Conservation (phyloP, 2,113 vertebrate species). For the Paralichthys olivaceus region DNA sequence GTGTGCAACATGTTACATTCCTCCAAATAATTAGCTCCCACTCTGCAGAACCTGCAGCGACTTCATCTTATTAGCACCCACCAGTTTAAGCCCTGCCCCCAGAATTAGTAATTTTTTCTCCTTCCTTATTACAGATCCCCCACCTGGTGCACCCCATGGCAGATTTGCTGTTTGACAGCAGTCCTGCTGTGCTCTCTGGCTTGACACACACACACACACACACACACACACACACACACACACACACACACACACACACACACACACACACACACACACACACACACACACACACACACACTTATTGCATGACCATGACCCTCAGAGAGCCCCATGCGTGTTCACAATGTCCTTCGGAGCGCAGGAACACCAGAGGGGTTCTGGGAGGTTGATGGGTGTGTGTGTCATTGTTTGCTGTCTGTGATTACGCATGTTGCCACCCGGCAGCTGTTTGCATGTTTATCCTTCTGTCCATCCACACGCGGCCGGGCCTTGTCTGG, state of each 20-base stretch:
- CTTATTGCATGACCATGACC: constrained; percentile 66
- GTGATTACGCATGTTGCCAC: constrained; percentile 70
- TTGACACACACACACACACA: constrained; percentile 43
- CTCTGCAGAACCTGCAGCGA: constrained; percentile 45
- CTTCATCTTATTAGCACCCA: constrained; percentile 41
- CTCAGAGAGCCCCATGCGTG: constrained; percentile 49
- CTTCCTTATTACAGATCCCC: constrained; percentile 56
- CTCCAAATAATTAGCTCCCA: constrained; percentile 11
- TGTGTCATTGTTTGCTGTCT: constrained; percentile 74
- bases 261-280: constrained; percentile 33
- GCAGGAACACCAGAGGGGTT: constrained; percentile 57
- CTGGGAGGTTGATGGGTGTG: constrained; percentile 54
- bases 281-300: constrained; percentile 38
- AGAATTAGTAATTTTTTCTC: constrained; percentile 47
- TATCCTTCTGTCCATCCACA: constrained; percentile 54
- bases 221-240: constrained; percentile 40
- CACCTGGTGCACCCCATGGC: constrained; percentile 57
- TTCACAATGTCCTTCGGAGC: constrained; percentile 60
- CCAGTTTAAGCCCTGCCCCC: constrained; percentile 44
- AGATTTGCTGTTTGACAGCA: constrained; percentile 76
- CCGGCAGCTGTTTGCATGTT: constrained; percentile 78
- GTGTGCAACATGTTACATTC: constrained; percentile 1
- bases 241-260: constrained; percentile 36
- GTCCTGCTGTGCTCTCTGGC: constrained; percentile 65
- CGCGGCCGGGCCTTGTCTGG: constrained; percentile 58